Evolutionary conservation across 2,888 invertebrate genomes (phyloP).

Genomic region (Synanthedon formicaeformis): DNA sequence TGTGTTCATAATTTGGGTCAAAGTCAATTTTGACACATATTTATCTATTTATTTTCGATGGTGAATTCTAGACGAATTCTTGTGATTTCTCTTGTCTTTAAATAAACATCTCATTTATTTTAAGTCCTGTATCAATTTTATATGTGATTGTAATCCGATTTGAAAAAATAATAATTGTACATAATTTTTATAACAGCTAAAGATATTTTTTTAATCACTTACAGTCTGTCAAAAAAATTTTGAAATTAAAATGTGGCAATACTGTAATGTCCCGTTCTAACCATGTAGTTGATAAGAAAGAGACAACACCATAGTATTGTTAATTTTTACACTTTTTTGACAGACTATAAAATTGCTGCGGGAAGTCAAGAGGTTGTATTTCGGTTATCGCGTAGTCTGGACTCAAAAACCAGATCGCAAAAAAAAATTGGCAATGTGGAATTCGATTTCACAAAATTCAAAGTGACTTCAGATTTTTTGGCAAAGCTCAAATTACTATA

Average conservation of each 20-base stretch:
- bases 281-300: no score
- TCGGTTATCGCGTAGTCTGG: neutral
- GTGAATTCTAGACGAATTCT: conserved; percentile 10
- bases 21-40: neutral
- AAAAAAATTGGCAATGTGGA: conserved; percentile 27
- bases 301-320: no score
- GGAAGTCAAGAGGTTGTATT: no score
- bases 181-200: no score
- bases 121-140: conserved; percentile 1
- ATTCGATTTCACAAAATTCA: conserved; percentile 50
- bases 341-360: no score
- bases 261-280: no score
- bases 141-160: conserved; percentile 5
- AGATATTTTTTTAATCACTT: no score
- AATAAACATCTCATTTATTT: conserved; percentile 5
- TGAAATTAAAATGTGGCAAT: no score
- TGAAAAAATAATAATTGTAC: no score
- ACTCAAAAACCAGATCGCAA: no score
- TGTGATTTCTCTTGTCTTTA: conserved; percentile 10
- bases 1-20: neutral
- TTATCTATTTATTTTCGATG: conserved; percentile 2
- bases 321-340: no score
- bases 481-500: conserved; percentile 66
- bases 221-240: no score
- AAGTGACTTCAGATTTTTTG: conserved; percentile 39